phyloP scores from a whole-genome alignment of 2,888 invertebrate species.

The Ganaspis brasiliensis region DNA sequence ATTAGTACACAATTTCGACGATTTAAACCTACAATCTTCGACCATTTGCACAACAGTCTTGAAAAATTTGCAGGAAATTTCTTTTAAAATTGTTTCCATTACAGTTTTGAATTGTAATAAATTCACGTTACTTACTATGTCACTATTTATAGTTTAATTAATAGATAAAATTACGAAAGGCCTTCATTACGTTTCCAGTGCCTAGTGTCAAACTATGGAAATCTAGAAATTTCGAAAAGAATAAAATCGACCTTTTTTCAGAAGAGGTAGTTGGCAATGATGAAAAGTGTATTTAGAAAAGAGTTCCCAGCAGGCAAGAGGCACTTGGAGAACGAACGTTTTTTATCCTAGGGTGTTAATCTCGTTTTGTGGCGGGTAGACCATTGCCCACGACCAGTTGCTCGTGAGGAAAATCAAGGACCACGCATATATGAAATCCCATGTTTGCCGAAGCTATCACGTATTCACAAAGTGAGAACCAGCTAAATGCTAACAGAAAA shows the following conservation, averaged over 20 bases:
- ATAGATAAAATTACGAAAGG: conserved; percentile 71
- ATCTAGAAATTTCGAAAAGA: conserved; percentile 46
- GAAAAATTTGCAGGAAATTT: background rate
- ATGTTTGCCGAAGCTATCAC: conserved; percentile 95
- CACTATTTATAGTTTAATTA: conserved; percentile 65
- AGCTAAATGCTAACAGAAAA: conserved; percentile 90
- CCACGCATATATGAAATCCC: conserved; percentile 94
- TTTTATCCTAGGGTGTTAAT: conserved; percentile 72
- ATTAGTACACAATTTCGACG: conserved; percentile 47
- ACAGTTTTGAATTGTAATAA: conserved; percentile 66
- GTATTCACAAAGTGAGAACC: conserved; percentile 97
- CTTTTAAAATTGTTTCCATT: conserved; percentile 44
- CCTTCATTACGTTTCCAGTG: conserved; percentile 72
- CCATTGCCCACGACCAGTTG: conserved; percentile 87
- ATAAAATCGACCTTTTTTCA: conserved; percentile 42
- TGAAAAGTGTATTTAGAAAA: conserved; percentile 51
- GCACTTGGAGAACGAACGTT: conserved; percentile 74
- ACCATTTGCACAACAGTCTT: conserved; percentile 32
- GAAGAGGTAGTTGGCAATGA: conserved; percentile 47
- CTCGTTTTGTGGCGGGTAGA: conserved; percentile 79
- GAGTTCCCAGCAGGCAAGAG: conserved; percentile 74
- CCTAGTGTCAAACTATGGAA: conserved; percentile 68
- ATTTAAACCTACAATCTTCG: background rate
- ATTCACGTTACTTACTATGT: conserved; percentile 59
- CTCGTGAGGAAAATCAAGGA: conserved; percentile 92